Base-by-base conservation (phyloP, 2,888 invertebrate species). In the Andrena haemorrhoa region DNA sequence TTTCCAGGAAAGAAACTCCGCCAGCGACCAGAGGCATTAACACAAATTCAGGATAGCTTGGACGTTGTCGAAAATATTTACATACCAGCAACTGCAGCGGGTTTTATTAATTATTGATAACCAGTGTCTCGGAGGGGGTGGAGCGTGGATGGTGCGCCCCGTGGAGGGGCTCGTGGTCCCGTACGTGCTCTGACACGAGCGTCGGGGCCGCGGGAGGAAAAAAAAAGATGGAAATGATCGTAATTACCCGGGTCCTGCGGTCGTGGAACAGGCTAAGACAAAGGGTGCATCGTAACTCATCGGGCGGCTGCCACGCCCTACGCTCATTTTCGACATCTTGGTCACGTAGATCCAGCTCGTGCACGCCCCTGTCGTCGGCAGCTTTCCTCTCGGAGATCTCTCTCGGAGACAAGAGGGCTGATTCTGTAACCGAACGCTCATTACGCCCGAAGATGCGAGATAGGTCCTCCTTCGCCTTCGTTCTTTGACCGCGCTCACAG, bases 241-340 rank as follows among this genome's bases (percentile, higher is more conserved):
- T 89, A 90, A 90, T 90, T 89, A 89, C 23, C 83, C 64, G 74
- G 81, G 85, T 82, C 79, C 78, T 82, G 78, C 84, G 65, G 74
- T 66, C 69, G 58, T 61, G 77, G 71, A 72, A 73, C 76, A 63
- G 79, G 79, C 74, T 85, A 82, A 89, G 85, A 89, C 86, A 89
- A 90, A 87, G 85, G 79, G 84, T 79, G 66, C 82, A 81, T 84
- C 91, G 88, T 91, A 90, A 90, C 85, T 92, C 90, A 91, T 90
- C 86, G 79, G 60, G 53, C 69, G 4, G 3, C 69, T 71, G 88
- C 91, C 91, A 92, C 91, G 92, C 92, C 91, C 85, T 69, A 60
- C 60, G 64, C 75, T 82, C 74, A 76, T 86, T 87, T 84, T 90
- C 86, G 89, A 90, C 87, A 89, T 86, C 78, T 89, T 88, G 89